Conservation (phyloP, 2,888 invertebrate species). For the Conistra vaccinii region DNA sequence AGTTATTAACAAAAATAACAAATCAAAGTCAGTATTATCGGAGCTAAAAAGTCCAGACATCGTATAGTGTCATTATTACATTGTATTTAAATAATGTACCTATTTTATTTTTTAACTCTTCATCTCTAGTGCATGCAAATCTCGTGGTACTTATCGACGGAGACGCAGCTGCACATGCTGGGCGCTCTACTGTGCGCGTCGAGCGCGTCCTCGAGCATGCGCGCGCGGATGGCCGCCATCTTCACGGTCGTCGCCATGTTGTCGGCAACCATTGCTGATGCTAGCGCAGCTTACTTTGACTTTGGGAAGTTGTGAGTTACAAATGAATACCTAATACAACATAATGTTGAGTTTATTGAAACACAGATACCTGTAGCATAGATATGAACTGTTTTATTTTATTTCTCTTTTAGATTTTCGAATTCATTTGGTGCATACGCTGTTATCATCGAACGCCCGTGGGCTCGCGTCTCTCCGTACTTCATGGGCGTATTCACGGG, state of each 20-base stretch:
- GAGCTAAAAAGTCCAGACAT: neutral
- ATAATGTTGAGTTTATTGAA: neutral
- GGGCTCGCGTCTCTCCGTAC: conserved; percentile 94
- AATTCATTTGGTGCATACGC: conserved; percentile 83
- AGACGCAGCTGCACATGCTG: conserved; percentile 93
- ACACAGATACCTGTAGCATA: too few relatives aligned
- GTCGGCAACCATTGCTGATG: conserved; percentile 87
- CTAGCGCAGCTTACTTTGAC: conserved; percentile 82
- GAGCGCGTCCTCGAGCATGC: conserved; percentile 80
- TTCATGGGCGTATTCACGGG: conserved; percentile 94
- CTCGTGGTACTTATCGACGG: conserved; percentile 95
- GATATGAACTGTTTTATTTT: neutral
- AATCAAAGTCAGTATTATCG: neutral
- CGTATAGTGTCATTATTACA: neutral
- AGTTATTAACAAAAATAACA: neutral
- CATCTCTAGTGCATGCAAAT: conserved; percentile 93
- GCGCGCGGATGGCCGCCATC: conserved; percentile 73
- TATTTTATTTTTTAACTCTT: neutral
- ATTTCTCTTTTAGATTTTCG: conserved; percentile 68
- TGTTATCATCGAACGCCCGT: conserved; percentile 93
- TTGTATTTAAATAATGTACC: neutral
- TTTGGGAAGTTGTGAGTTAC: conserved; percentile 58
- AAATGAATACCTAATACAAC: neutral
- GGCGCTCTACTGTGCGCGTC: conserved; percentile 91
- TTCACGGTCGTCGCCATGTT: conserved; percentile 79